Conservation (phyloP, 2,888 invertebrate species). For the Tribolium freemani region DNA sequence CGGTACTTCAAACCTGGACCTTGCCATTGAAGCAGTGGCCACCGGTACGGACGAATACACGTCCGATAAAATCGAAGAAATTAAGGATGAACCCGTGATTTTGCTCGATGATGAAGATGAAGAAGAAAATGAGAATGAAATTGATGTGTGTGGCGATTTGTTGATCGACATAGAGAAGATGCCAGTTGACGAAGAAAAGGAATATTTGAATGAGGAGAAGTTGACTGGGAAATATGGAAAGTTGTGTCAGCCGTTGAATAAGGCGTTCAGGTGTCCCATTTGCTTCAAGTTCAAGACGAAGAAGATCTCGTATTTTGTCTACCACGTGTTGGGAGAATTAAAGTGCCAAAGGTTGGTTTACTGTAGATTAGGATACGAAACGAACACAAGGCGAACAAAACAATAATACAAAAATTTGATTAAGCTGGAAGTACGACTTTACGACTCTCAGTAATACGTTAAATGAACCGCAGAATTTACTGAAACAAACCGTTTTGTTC, state of each 20-base stretch:
- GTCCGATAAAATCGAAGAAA: conserved; percentile 20
- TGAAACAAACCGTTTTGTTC: no score
- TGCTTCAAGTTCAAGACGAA: conserved; percentile 74
- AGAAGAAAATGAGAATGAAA: not conserved
- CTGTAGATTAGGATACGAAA: no score
- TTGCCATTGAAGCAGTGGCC: conserved; percentile 62
- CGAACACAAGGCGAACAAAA: no score
- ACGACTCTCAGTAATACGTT: no score
- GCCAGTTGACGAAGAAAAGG: not conserved
- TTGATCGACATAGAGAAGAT: conserved; percentile 45
- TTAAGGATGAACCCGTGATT: conserved; percentile 28
- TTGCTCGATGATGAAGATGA: conserved; percentile 23
- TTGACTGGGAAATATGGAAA: conserved; percentile 55
- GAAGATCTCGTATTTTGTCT: conserved; percentile 73
- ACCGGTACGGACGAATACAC: conserved; percentile 40
- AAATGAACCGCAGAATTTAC: no score
- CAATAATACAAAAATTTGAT: no score
- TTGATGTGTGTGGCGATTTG: conserved; percentile 28
- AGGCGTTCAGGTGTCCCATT: conserved; percentile 74
- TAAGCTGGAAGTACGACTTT: no score
- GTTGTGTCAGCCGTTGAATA: conserved; percentile 71
- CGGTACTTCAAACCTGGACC: conserved; percentile 48
- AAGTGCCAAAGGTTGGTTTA: conserved; percentile 73
- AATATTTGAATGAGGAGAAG: conserved; percentile 40
- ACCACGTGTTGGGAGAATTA: conserved; percentile 78